Base-by-base conservation (phyloP, 1,140 invertebrate species). In the Panulirus ornatus region DNA sequence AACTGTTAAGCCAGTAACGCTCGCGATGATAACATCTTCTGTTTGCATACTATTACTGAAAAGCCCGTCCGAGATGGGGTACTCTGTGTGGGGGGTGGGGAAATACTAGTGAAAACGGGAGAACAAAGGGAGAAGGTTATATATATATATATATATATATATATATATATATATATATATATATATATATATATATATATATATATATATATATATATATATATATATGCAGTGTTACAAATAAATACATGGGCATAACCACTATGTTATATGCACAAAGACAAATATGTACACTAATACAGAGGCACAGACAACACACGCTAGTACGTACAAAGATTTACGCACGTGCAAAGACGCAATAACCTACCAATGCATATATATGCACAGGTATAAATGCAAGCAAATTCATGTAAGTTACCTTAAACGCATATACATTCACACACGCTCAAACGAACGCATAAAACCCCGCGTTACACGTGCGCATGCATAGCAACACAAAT, bases 91-190 rank as follows among this genome's bases (percentile, higher is more conserved):
- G 19, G 63, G 63, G 63, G 5, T 22, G 22, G 34, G 19, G 63
- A 30, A 66, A 22, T 30, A 30, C 22, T 30, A 34, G 22, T 36
- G 22, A 34, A 30, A 73, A 14, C 1, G 30, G 14, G 30, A 34
- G 30, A 73, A 34, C 3, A 14, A 34, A 73, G 30, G 70, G 19
- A 66, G 3, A n/a, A n/a, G n/a, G n/a, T n/a, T n/a, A n/a, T n/a
- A n/a, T n/a, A n/a, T n/a, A n/a, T n/a, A n/a, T n/a, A 79, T 42
- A 79, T 19, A 79, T 19, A 47, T 79, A 40, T 40, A 79, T 47
- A 42, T 47, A 44, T 47, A 42, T 47, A 44, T 47, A 42, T 47
- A 44, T 47, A 42, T 47, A 79, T 14, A 42, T 22, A 54, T 27
- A 81, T 19, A 81, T 27, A 81, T 27, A 9, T 2, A 9, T 19